Base-by-base conservation (phyloP, 1,140 invertebrate genomes). In the Brachionus rotundiformis region DNA sequence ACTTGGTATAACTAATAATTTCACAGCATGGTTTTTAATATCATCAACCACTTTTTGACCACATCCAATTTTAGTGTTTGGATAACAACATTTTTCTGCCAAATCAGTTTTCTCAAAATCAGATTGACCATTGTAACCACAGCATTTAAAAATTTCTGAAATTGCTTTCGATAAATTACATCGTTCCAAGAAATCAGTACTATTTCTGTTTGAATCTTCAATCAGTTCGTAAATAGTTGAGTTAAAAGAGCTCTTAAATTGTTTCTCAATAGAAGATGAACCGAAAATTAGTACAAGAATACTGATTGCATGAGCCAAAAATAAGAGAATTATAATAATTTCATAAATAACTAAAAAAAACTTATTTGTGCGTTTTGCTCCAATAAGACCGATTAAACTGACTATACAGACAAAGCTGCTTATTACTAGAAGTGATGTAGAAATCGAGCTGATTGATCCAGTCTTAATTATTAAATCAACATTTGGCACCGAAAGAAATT, bases 91-190 rank as follows among this genome's bases (percentile, higher is more conserved):
- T 16, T 47, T 59, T n/a, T 54, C 39, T 2, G 39, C 25, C 13
- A 77, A 59, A 59, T 47, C 49, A 59, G 44, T 49, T 19, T 29
- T 31, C 16, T 39, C n/a, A 44, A 73, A 73, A 13, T 73, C 68
- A 3, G 11, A 44, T 63, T 23, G 47, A 27, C 59, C 33, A 39
- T 79, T 39, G 7, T 16, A 23, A 4, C 47, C 76, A 39, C 76
- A 79, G 33, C 76, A 79, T 23, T 63, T 59, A 39, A 79, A 79
- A 10, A 79, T 59, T 59, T 79, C 8, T 1, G 76, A 79, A 19
- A 79, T 11, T 19, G 19, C 29, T 19, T 31, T 13, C 1, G 47
- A 36, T 31, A 79, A 36, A 25, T 79, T 39, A 63, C 76, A 79
- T 79, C 59, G 54, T 11, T 59, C 19, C 1, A 11, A 8, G 31